Conservation (phyloP, 2,113 vertebrate species). For the Oryzias javanicus region DNA sequence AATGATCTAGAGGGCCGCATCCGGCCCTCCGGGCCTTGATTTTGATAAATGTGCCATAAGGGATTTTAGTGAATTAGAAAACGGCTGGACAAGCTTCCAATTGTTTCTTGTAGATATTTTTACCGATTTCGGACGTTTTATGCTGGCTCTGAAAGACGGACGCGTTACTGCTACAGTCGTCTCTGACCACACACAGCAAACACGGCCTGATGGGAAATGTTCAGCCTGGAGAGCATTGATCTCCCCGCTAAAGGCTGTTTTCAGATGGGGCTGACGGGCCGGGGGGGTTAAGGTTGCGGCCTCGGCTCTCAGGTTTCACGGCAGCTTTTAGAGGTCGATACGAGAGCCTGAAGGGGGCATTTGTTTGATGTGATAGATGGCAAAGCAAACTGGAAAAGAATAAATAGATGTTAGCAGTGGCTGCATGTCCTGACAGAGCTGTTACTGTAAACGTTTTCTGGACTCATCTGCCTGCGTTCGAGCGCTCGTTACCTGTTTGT, state of each 20-base stretch:
- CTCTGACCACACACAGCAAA: conserved; percentile 23
- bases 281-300: conserved; percentile 1
- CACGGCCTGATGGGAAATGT: conserved; percentile 51
- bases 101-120: too few species aligned
- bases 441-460: conserved; percentile 1
- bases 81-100: too few species aligned
- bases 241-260: conserved; percentile 22
- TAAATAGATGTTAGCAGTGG: conserved; percentile 45
- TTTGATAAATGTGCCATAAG: too few species aligned
- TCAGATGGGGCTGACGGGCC: conserved; percentile 11
- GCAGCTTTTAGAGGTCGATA: conserved; percentile 67
- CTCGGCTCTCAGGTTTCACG: conserved; percentile 57
- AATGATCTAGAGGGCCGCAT: too few species aligned
- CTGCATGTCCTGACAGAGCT: conserved; percentile 14
- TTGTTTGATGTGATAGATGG: conserved; percentile 50
- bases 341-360: conserved; percentile 52
- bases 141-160: too few species aligned
- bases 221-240: conserved; percentile 50
- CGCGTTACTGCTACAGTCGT: neutral
- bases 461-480: neutral
- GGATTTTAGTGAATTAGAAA: too few species aligned
- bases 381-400: conserved; percentile 51
- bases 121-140: too few species aligned
- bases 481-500: too few species aligned
- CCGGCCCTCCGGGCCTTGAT: too few species aligned